These are phyloP conservation scores for Lasiurus borealis DNA, from an alignment of 2,113 vertebrate species.

Conservation along the genomic window DNA sequence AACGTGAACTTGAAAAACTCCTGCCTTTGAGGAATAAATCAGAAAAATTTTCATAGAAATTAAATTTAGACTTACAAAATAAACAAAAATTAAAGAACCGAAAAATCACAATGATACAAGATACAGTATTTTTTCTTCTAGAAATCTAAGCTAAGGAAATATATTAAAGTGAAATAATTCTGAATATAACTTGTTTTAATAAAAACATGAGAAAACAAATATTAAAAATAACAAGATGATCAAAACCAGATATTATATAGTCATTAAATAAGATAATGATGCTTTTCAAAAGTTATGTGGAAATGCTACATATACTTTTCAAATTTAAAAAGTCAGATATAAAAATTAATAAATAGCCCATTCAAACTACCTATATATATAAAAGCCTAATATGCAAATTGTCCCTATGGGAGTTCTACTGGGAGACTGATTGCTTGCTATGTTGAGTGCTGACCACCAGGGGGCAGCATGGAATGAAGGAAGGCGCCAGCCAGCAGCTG, in stretches of 20 bases:
- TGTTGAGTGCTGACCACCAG: no score
- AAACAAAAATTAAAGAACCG: not conserved
- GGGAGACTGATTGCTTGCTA: no score
- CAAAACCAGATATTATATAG: not conserved
- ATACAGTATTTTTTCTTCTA: not conserved
- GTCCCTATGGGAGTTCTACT: no score
- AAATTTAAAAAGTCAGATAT: not conserved
- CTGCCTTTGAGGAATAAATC: not conserved
- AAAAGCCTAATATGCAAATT: no score
- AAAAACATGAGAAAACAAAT: not conserved
- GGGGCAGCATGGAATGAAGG: no score
- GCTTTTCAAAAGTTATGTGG: not conserved
- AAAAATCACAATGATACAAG: not conserved
- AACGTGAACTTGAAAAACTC: not conserved
- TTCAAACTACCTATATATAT: not conserved
- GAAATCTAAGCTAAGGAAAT: slow-evolving; percentile 1
- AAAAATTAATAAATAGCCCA: not conserved
- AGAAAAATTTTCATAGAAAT: not conserved
- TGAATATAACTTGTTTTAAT: not conserved
- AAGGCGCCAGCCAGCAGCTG: no score
- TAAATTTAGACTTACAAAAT: not conserved
- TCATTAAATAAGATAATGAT: not conserved
- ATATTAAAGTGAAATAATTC: not conserved
- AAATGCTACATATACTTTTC: not conserved
- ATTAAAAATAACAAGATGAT: not conserved